Percentiles rank a stretch among this genome's conserved stretches.
phyloP scores from a whole-genome alignment of 1,140 invertebrate genomes.

The Tyrophagus putrescentiae region DNA sequence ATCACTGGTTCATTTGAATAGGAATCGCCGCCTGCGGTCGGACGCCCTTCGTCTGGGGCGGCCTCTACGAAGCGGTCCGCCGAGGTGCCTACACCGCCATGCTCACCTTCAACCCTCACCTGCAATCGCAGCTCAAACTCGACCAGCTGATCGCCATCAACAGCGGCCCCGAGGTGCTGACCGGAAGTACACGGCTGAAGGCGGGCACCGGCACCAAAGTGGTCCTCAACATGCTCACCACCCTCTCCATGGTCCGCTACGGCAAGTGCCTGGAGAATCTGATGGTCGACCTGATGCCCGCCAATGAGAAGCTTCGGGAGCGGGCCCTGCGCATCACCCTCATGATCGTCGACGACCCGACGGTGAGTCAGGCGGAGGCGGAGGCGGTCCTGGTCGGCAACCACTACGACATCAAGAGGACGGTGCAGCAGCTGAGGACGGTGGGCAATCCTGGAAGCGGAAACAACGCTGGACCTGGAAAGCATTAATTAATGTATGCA shows the following conservation, averaged over 20 bases:
- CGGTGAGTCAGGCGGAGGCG: background rate
- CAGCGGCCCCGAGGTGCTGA: slow-evolving; percentile 29
- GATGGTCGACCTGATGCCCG: slow-evolving; percentile 16
- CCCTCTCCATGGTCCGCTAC: slow-evolving; percentile 28
- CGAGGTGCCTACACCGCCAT: slow-evolving; percentile 2
- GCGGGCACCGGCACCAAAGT: slow-evolving; percentile 29
- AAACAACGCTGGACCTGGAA: too few relatives aligned
- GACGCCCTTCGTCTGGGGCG: slow-evolving; percentile 17
- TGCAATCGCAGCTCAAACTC: slow-evolving; percentile 1
- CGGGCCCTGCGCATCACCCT: slow-evolving; percentile 4
- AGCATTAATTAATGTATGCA: too few relatives aligned
- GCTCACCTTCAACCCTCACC: slow-evolving; percentile 4
- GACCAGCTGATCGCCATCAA: slow-evolving; percentile 20
- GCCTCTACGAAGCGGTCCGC: background rate
- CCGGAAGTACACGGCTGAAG: slow-evolving; percentile 30
- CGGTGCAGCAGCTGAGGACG: background rate
- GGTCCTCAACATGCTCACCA: slow-evolving; percentile 30
- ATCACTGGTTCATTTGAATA: background rate
- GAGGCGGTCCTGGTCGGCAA: background rate
- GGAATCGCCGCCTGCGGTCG: slow-evolving; percentile 18
- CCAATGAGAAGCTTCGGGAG: slow-evolving; percentile 9
- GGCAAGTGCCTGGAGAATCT: slow-evolving; percentile 17
- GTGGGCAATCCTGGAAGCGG: background rate
- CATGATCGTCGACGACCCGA: background rate
- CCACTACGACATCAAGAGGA: slow-evolving; percentile 16